Evolutionary conservation across 2,113 vertebrate species (phyloP), one percentile per base, ranked within the genome.

Genomic region (Lucifuga dentata): DNA sequence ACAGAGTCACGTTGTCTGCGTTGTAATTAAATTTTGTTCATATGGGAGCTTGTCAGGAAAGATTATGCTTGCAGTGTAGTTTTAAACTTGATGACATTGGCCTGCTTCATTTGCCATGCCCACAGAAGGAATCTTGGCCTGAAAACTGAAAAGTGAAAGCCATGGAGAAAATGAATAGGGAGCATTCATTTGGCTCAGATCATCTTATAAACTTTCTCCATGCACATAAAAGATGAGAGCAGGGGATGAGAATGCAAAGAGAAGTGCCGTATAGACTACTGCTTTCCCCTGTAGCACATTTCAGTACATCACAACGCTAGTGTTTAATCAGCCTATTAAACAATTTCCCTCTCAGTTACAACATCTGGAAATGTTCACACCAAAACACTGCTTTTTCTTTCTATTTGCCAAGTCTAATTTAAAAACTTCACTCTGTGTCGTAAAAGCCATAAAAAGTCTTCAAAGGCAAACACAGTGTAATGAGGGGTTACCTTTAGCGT

Each of bases 331-430:
- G 63, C 44, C 51, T 64, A 74, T 84, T 73, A 83, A 84, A 83
- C 8, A 3, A 75, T 83, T 87, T 77, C 77, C 69, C 74, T 80
- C 40, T 78, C 62, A 35, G 61, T 83, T 64, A 80, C 65, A 66
- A 68, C 81, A 85, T 88, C 86, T 91, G 90, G 83, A 91, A 81
- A 81, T 78, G 69, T 73, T 87, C 58, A 74, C 38, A 66, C 55
- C 41, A 53, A 72, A 71, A 75, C 41, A 72, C 45, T 23, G 36
- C 16, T 35, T 40, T 35, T 40, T 53, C 40, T 63, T 65, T 64
- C 60, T 72, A 55, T 46, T 29, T 83, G 19, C 67, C 39, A 83
- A 76, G 45, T 48, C 29, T 63, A 43, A 45, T 57, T 46, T 43
- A 53, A 62, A 48, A 68, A 63, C 71, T 36, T 39, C 44, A 19